phyloP scores from a whole-genome alignment of 2,113 vertebrate genomes.

The Chloropsis cyanopogon region DNA sequence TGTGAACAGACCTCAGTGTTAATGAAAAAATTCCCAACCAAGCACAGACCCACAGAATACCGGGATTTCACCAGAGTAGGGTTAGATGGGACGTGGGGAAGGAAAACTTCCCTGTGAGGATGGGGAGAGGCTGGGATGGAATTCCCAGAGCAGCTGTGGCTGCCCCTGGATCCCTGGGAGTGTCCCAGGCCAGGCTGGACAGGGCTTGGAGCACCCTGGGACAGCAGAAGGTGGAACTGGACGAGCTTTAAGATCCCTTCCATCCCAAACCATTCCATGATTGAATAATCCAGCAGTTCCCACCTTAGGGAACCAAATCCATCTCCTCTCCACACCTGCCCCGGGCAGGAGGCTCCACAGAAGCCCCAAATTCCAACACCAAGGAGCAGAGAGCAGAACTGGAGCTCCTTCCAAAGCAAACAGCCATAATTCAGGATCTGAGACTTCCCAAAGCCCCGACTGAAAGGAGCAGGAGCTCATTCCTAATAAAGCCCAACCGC shows the following conservation, averaged over 20 bases:
- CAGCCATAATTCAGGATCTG: not conserved
- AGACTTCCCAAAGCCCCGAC: not conserved
- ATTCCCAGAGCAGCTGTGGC: not conserved
- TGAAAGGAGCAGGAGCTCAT: not conserved
- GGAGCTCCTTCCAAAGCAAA: not conserved
- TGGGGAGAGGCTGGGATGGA: not conserved
- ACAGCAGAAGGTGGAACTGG: rapidly evolving
- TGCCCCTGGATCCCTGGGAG: not conserved
- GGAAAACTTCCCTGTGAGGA: not conserved
- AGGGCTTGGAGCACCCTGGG: rapidly evolving
- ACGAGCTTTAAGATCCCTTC: not conserved
- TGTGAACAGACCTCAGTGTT: rapidly evolving
- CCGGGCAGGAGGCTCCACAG: not conserved
- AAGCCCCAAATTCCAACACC: not conserved
- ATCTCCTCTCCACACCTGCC: not conserved
- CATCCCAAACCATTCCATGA: not conserved
- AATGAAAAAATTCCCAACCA: not conserved
- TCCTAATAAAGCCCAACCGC: not conserved
- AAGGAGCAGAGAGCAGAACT: not conserved
- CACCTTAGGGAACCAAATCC: not conserved
- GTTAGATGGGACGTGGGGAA: not conserved
- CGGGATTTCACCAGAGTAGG: not conserved
- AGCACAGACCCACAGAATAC: not conserved
- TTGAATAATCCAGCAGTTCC: not conserved
- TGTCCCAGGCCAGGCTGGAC: rapidly evolving